These are phyloP conservation scores for Lamproptera curius DNA, from an alignment of 2,888 invertebrate species.

Conservation along the genomic window DNA sequence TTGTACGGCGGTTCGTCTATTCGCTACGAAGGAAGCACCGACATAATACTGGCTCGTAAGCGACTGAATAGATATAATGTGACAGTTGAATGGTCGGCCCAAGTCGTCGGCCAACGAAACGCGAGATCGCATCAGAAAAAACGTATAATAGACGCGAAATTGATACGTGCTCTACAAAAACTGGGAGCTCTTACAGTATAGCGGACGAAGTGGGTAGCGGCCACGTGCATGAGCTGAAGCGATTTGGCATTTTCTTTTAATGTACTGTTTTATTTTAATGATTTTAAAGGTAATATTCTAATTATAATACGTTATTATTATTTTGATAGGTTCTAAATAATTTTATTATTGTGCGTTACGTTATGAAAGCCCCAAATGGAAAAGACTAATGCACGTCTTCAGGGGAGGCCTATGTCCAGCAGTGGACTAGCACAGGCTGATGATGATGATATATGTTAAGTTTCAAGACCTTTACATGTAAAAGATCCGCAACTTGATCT, in stretches of 20 bases:
- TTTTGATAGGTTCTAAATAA: not conserved
- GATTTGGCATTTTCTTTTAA: not conserved
- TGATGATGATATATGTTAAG: too few species aligned
- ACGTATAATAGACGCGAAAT: slow-evolving; percentile 10
- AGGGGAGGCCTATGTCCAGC: too few species aligned
- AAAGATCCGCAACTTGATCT: too few species aligned
- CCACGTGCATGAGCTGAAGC: not conserved
- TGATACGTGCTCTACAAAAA: slow-evolving; percentile 20
- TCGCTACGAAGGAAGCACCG: too few species aligned
- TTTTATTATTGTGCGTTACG: too few species aligned
- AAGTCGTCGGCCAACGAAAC: not conserved
- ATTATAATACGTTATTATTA: not conserved
- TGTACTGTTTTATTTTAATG: not conserved
- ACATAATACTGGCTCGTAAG: too few species aligned
- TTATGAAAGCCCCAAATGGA: not conserved
- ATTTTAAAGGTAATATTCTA: not conserved
- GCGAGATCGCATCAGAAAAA: not conserved
- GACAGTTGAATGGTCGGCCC: not conserved
- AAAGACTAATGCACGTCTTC: not conserved
- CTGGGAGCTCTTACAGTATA: slow-evolving; percentile 13
- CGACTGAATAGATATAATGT: not conserved
- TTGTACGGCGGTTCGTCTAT: not conserved
- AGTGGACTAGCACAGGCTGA: too few species aligned
- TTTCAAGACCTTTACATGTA: not conserved
- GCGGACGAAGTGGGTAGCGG: not conserved